Evolutionary conservation across 2,888 invertebrate genomes (phyloP).

Genomic region (Eupithecia subumbrata): DNA sequence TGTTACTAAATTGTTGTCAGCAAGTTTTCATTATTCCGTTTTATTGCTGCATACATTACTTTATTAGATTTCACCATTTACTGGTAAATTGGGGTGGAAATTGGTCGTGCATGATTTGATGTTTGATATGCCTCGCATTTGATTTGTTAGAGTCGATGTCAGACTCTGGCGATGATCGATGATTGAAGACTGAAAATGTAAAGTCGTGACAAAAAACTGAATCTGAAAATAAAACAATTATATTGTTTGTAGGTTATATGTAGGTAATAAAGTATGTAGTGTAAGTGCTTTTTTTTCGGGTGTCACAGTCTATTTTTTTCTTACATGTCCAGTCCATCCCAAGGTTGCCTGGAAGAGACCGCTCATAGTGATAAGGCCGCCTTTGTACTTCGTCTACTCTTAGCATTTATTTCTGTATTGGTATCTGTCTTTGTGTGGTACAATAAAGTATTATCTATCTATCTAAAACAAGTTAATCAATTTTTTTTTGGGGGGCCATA

Average conservation of each 20-base stretch:
- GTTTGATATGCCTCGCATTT: not conserved
- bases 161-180: not conserved
- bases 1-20: slow-evolving; percentile 7
- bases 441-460: no score
- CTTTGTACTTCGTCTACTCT: no score
- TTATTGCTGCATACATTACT: slow-evolving; percentile 8
- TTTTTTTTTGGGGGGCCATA: not conserved
- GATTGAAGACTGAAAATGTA: not conserved
- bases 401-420: no score
- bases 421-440: no score
- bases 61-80: slow-evolving; percentile 5
- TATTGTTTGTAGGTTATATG: no score
- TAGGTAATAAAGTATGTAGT: no score
- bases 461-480: no score
- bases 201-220: not conserved
- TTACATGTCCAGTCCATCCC: no score
- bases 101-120: slow-evolving; percentile 16
- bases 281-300: no score
- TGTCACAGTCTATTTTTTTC: no score
- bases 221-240: not conserved
- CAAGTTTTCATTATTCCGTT: slow-evolving; percentile 9
- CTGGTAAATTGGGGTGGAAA: not conserved
- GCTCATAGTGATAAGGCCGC: no score
- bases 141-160: not conserved
- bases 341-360: no score